Evolutionary conservation across 2,113 vertebrate genomes (phyloP).

Genomic region (Gopherus flavomarginatus): DNA sequence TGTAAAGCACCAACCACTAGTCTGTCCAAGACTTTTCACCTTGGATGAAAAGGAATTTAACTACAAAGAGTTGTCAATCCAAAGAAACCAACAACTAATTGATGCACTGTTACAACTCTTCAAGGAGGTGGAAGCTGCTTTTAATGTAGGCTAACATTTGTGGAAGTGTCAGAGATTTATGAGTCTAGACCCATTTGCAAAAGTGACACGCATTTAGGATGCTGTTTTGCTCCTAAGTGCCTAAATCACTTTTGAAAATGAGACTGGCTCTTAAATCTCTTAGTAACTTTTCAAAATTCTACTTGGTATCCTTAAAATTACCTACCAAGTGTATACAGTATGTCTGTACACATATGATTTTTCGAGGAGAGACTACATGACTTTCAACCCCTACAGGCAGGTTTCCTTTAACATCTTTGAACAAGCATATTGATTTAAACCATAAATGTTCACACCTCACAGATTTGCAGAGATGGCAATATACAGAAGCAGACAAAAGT

Average conservation of each 20-base stretch:
- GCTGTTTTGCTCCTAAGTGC: background rate
- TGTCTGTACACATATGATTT: background rate
- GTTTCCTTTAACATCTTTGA: background rate
- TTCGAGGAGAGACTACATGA: background rate
- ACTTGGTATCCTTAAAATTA: background rate
- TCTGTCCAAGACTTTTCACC: background rate
- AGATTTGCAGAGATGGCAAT: background rate
- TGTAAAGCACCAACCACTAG: background rate
- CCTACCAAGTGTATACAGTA: background rate
- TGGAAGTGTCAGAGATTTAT: background rate
- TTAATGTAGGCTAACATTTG: background rate
- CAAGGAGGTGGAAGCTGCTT: background rate
- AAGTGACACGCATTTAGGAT: background rate
- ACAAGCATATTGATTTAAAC: background rate
- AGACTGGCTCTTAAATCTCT: background rate
- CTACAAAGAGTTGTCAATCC: background rate
- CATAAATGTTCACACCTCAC: background rate
- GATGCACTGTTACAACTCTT: background rate
- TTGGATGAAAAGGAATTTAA: background rate
- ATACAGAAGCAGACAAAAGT: background rate
- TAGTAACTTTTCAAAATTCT: background rate
- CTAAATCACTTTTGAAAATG: background rate
- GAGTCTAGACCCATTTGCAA: background rate
- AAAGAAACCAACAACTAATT: background rate
- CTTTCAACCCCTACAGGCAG: background rate